Evolutionary conservation across 1,140 invertebrate genomes (phyloP).

Genomic region (Xylocopa sonorina): DNA sequence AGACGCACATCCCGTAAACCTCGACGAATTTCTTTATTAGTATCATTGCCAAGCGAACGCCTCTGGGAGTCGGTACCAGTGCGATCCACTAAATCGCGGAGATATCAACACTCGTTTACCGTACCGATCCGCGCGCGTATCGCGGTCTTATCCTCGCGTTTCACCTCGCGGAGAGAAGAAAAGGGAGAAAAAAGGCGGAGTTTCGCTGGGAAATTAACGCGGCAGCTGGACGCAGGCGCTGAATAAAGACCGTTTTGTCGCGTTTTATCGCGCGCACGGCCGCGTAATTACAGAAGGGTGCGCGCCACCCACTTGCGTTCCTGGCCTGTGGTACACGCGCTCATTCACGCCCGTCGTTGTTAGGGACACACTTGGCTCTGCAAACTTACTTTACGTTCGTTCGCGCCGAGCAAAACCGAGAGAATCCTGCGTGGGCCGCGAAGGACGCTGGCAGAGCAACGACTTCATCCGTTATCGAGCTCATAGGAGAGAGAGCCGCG

Average conservation of each 20-base stretch:
- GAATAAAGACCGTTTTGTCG: constrained; percentile 15
- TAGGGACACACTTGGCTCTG: background rate
- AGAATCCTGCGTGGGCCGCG: constrained; percentile 48
- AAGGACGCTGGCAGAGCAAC: constrained; percentile 50
- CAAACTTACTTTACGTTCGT: constrained; percentile 15
- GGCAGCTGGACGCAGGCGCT: background rate
- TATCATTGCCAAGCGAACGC: background rate
- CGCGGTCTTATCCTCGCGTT: background rate
- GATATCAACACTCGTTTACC: background rate
- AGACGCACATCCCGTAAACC: background rate
- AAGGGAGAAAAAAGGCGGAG: too few relatives aligned
- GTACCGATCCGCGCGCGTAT: background rate
- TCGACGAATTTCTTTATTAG: background rate
- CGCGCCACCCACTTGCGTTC: constrained; percentile 10
- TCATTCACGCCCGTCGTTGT: constrained; percentile 26
- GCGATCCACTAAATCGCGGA: background rate
- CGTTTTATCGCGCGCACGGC: constrained; percentile 6
- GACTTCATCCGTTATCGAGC: constrained; percentile 50
- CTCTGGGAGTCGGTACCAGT: background rate
- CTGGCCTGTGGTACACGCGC: background rate
- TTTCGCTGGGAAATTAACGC: constrained; percentile 9
- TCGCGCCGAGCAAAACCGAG: background rate
- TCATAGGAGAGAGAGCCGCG: constrained; percentile 28
- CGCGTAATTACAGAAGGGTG: constrained; percentile 19
- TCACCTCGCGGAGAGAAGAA: too few relatives aligned